Evolutionary conservation across 2,113 vertebrate species (phyloP).

Genomic region (Anoura caudifer): DNA sequence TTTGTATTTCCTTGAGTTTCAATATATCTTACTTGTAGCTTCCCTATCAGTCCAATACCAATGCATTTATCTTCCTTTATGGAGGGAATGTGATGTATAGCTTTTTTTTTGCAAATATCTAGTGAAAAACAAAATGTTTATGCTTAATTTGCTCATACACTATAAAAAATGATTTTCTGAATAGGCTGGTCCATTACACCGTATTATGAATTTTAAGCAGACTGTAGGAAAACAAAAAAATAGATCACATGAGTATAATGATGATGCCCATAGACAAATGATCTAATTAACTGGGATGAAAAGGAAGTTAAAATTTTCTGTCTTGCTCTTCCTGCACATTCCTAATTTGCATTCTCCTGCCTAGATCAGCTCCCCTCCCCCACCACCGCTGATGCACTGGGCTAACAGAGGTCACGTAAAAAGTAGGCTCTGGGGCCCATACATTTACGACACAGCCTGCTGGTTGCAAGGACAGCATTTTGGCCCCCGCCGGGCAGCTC

Average conservation of each 20-base stretch:
- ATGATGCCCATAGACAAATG: not conserved
- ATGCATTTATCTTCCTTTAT: not conserved
- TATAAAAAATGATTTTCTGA: not conserved
- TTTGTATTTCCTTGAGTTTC: not conserved
- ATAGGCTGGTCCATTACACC: not conserved
- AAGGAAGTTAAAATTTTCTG: constrained; percentile 5
- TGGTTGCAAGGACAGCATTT: not conserved
- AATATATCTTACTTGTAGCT: not conserved
- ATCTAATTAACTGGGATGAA: not conserved
- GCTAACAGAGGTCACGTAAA: not conserved
- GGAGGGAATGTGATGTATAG: not conserved
- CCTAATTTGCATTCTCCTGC: not conserved
- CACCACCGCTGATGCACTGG: not conserved
- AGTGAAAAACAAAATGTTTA: not conserved
- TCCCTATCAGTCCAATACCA: not conserved
- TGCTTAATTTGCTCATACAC: not conserved
- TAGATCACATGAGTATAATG: not conserved
- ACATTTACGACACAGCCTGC: not conserved
- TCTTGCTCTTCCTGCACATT: not conserved
- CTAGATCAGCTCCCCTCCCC: not conserved
- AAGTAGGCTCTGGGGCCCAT: not conserved
- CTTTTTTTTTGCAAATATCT: not conserved
- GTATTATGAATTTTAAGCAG: not conserved
- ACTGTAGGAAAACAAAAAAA: not conserved
- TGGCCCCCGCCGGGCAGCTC: not conserved